Evolutionary conservation across 2,113 vertebrate genomes (phyloP).

Genomic region (Halcyon malimbica): DNA sequence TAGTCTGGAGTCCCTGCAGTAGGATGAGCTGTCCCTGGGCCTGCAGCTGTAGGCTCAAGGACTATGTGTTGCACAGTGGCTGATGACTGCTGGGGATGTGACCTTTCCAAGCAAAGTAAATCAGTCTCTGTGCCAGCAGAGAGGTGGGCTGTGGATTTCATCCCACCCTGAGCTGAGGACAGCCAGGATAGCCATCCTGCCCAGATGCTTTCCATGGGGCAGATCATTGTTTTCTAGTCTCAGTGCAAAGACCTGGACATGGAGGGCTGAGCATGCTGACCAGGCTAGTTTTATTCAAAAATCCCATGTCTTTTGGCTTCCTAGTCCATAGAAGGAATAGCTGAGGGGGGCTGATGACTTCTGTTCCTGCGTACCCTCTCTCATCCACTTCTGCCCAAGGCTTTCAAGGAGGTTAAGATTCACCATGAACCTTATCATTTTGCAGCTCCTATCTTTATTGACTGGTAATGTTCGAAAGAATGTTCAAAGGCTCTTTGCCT

Average conservation of each 20-base stretch:
- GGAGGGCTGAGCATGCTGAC: neutral
- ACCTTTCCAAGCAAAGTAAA: accelerated
- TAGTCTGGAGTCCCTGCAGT: neutral
- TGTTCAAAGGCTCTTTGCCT: neutral
- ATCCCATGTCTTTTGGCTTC: neutral
- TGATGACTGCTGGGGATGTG: accelerated
- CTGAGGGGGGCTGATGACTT: neutral
- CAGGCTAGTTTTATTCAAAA: neutral
- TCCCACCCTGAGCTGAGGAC: neutral
- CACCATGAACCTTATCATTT: neutral
- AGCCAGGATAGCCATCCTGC: neutral
- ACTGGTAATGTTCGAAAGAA: too few relatives aligned
- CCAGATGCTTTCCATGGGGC: accelerated
- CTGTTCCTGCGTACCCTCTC: neutral
- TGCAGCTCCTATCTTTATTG: neutral
- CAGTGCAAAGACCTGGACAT: neutral
- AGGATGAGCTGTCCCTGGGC: neutral
- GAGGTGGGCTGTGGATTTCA: neutral
- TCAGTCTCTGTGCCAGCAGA: neutral
- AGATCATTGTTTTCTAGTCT: neutral
- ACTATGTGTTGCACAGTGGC: accelerated
- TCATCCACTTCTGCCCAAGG: neutral
- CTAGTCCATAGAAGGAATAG: neutral
- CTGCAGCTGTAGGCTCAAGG: neutral
- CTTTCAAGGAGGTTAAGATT: neutral